phyloP scores from a whole-genome alignment of 2,888 invertebrate species.

The Nudaria mundana region DNA sequence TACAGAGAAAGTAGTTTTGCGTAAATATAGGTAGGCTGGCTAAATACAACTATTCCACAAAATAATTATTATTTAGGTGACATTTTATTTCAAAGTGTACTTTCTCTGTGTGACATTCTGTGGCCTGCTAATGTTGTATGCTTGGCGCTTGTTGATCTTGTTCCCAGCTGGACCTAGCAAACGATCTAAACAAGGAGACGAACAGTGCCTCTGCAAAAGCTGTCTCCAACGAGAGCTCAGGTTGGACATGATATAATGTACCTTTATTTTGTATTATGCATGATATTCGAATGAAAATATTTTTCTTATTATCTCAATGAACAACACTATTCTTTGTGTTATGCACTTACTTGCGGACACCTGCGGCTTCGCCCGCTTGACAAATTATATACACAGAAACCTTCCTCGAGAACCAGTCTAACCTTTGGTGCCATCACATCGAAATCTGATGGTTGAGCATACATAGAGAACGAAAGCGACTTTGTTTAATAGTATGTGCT shows the following conservation, averaged over 20 bases:
- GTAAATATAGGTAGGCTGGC: no score
- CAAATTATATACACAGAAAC: background rate
- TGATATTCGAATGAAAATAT: conserved; percentile 35
- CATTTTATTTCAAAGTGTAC: background rate
- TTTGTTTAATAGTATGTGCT: no score
- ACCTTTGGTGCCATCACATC: background rate
- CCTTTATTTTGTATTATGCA: conserved; percentile 44
- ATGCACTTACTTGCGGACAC: no score
- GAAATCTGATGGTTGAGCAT: background rate
- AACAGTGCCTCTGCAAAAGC: conserved; percentile 48
- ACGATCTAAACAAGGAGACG: conserved; percentile 48
- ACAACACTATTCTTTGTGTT: background rate
- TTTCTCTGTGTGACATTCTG: conserved; percentile 11
- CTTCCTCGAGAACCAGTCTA: background rate
- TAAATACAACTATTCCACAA: no score
- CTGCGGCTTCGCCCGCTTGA: no score
- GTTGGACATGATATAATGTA: conserved; percentile 59
- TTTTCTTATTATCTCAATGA: conserved; percentile 6
- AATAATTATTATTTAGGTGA: no score
- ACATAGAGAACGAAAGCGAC: background rate
- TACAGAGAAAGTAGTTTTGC: conserved; percentile 1
- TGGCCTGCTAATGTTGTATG: conserved; percentile 56
- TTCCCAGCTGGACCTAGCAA: conserved; percentile 70
- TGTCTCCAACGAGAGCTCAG: conserved; percentile 59
- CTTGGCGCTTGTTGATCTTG: conserved; percentile 71